Percentiles rank a stretch among this genome's conserved stretches.
Conservation (phyloP, 2,888 invertebrate genomes). For the Tolmerus cingulatus region DNA sequence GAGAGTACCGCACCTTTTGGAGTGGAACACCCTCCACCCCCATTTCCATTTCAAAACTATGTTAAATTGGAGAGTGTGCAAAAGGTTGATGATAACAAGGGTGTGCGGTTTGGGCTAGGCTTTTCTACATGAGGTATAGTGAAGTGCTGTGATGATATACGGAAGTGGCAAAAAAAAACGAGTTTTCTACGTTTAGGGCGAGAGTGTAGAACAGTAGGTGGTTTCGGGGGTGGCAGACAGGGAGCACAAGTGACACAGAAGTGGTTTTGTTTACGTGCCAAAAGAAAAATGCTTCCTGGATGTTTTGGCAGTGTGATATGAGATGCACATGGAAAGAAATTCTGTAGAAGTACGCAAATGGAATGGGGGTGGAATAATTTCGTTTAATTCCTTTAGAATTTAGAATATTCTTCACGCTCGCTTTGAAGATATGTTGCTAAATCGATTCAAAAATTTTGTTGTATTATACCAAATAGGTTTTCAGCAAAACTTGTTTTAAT, state of each 20-base stretch:
- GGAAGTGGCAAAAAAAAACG: not conserved
- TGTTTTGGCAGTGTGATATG: not conserved
- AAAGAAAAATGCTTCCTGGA: not conserved
- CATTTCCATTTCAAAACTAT: not conserved
- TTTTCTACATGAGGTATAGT: not conserved
- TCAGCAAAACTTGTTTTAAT: too few relatives aligned
- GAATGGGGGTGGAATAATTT: not conserved
- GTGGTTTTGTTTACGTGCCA: not conserved
- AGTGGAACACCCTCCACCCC: not conserved
- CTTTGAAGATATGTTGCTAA: too few relatives aligned
- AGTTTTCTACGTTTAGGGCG: not conserved
- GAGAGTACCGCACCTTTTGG: not conserved
- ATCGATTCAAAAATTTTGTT: too few relatives aligned
- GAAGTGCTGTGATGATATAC: not conserved
- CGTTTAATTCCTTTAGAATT: not conserved
- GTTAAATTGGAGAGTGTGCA: not conserved
- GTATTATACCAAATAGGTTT: too few relatives aligned
- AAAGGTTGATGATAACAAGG: not conserved
- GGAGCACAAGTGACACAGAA: not conserved
- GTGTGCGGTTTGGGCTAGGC: not conserved
- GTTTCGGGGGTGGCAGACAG: not conserved
- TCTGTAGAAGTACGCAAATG: not conserved
- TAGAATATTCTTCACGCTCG: too few relatives aligned
- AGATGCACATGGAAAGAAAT: not conserved
- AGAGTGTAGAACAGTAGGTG: not conserved